These are phyloP conservation scores for Dendrocopos noguchii DNA, from an alignment of 2,113 vertebrate species.

Conservation along the genomic window DNA sequence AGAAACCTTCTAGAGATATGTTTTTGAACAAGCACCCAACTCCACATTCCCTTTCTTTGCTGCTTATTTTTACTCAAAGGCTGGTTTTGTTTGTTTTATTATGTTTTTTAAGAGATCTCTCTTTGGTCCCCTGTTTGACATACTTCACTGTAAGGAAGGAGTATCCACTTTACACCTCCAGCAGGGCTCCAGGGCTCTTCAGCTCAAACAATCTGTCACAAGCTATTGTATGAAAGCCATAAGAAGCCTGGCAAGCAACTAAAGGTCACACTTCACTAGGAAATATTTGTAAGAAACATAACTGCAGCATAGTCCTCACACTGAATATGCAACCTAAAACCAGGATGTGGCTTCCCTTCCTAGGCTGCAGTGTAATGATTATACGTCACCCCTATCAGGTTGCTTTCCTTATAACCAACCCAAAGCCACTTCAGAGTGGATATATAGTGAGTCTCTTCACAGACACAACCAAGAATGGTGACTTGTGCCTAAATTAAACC, in stretches of 20 bases:
- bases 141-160: slow-evolving; percentile 8
- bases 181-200: slow-evolving; percentile 35
- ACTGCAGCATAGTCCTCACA: background rate
- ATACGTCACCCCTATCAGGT: background rate
- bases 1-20: fast-evolving
- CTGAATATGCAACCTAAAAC: background rate
- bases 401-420: background rate
- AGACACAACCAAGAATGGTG: background rate
- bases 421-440: background rate
- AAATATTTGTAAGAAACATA: slow-evolving; percentile 28
- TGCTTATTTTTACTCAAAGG: background rate
- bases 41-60: background rate
- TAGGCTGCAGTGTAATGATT: background rate
- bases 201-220: slow-evolving; percentile 58
- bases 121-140: slow-evolving; percentile 5
- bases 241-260: slow-evolving; percentile 18
- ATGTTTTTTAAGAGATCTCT: background rate
- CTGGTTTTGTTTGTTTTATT: background rate
- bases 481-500: background rate
- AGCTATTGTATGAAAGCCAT: slow-evolving; percentile 30
- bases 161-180: slow-evolving; percentile 50
- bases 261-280: slow-evolving; percentile 47
- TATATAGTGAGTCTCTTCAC: background rate
- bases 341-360: background rate
- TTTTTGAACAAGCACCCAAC: background rate